Conservation (phyloP, 2,888 invertebrate species). For the Drosophila affinis region DNA sequence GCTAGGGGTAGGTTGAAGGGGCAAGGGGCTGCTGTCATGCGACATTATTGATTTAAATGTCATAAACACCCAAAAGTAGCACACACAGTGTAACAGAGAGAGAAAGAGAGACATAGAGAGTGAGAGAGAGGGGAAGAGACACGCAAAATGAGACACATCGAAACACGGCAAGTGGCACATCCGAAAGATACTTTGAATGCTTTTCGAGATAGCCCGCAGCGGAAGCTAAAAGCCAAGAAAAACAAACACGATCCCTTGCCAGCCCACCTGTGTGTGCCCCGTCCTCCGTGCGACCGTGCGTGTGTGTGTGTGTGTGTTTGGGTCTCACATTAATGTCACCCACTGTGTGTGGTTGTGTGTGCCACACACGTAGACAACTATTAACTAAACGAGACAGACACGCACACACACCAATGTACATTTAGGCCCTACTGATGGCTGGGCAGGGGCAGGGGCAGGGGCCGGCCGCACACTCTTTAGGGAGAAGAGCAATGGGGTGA, state of each 20-base stretch:
- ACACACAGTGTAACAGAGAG: conserved; percentile 26
- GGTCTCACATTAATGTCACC: conserved; percentile 50
- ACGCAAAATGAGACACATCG: conserved; percentile 11
- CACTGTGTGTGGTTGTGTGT: conserved; percentile 25
- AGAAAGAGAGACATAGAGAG: neutral
- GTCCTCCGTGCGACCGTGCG: conserved; percentile 11
- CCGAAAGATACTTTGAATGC: conserved; percentile 77
- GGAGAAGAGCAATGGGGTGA: conserved; percentile 3
- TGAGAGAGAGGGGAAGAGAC: neutral
- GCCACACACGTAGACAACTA: conserved; percentile 76
- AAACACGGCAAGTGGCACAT: conserved; percentile 72
- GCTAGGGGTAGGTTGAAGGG: no score
- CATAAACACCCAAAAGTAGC: conserved; percentile 75
- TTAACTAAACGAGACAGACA: conserved; percentile 71
- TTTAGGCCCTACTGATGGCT: conserved; percentile 52
- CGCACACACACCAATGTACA: conserved; percentile 37
- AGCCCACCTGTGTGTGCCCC: conserved; percentile 15
- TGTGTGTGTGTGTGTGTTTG: neutral
- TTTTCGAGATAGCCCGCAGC: conserved; percentile 64
- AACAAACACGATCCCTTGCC: conserved; percentile 55
- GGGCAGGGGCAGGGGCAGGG: neutral
- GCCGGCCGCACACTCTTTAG: neutral
- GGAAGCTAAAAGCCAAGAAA: conserved; percentile 73
- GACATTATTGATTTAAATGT: conserved; percentile 79
- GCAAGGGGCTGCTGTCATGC: conserved; percentile 38